Conservation (phyloP, 2,113 vertebrate genomes). For the Pandion haliaetus region DNA sequence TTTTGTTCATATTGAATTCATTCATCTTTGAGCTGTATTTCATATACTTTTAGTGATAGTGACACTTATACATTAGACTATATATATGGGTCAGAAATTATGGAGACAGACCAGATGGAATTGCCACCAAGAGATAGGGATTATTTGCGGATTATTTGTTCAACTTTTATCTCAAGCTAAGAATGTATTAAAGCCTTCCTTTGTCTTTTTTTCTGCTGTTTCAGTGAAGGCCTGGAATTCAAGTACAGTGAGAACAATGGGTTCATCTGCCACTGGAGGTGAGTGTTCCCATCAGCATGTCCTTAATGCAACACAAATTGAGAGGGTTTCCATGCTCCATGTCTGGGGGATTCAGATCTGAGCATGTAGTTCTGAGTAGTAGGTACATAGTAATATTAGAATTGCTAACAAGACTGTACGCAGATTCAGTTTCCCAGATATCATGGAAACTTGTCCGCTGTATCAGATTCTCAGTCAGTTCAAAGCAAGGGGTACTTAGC, state of each 20-base stretch:
- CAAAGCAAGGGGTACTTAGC: background rate
- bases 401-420: background rate
- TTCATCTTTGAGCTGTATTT: background rate
- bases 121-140: background rate
- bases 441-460: background rate
- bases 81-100: background rate
- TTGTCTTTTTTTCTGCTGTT: background rate
- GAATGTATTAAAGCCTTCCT: background rate
- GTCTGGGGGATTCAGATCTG: background rate
- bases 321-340: background rate
- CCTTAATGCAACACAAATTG: background rate
- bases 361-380: background rate
- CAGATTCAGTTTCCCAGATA: background rate
- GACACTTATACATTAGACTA: background rate
- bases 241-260: slow-evolving; percentile 65
- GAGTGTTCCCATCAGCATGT: background rate
- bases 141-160: background rate
- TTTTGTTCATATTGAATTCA: background rate
- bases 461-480: background rate
- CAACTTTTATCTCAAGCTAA: background rate
- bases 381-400: background rate
- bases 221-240: slow-evolving; percentile 76
- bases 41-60: background rate
- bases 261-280: slow-evolving; percentile 74
- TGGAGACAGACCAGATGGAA: background rate